These are phyloP conservation scores for Drosophila suboccidentalis DNA, from an alignment of 2,888 invertebrate species.

Conservation along the genomic window DNA sequence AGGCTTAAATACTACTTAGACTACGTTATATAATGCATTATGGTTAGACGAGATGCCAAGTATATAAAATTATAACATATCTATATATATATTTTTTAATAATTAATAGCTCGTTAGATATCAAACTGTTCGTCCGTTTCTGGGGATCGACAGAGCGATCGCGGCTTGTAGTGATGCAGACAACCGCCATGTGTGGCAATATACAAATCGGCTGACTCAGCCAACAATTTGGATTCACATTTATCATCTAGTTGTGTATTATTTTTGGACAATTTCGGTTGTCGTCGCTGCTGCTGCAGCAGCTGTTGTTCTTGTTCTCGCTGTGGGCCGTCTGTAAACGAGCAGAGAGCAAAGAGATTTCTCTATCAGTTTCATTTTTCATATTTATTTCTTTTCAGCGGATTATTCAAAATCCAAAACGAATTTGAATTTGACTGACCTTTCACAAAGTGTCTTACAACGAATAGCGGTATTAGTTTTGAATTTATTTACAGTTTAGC, in stretches of 20 bases:
- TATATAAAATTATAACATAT: conserved; percentile 29
- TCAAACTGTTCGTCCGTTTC: conserved; percentile 64
- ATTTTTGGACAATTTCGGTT: conserved; percentile 50
- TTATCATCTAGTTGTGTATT: conserved; percentile 49
- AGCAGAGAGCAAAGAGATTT: conserved; percentile 70
- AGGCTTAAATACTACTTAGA: conserved; percentile 52
- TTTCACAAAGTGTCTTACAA: conserved; percentile 29
- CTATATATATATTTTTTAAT: conserved; percentile 11
- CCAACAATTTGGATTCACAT: conserved; percentile 46
- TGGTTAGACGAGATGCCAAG: conserved; percentile 35
- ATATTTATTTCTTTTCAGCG: conserved; percentile 25
- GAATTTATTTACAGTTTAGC: not conserved
- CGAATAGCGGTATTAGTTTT: not conserved
- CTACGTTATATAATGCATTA: conserved; percentile 64
- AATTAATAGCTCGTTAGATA: conserved; percentile 42
- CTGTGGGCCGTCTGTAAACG: conserved; percentile 70
- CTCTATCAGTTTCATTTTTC: conserved; percentile 58
- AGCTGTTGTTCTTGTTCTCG: conserved; percentile 29
- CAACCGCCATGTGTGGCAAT: conserved; percentile 81
- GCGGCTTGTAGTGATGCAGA: conserved; percentile 67
- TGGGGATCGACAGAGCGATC: conserved; percentile 23
- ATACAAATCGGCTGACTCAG: conserved; percentile 74
- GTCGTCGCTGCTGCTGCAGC: conserved; percentile 27
- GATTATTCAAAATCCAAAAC: conserved; percentile 28
- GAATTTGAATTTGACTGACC: conserved; percentile 3